These are phyloP conservation scores for Macropis europaea DNA, from an alignment of 2,888 invertebrate species.

Conservation along the genomic window DNA sequence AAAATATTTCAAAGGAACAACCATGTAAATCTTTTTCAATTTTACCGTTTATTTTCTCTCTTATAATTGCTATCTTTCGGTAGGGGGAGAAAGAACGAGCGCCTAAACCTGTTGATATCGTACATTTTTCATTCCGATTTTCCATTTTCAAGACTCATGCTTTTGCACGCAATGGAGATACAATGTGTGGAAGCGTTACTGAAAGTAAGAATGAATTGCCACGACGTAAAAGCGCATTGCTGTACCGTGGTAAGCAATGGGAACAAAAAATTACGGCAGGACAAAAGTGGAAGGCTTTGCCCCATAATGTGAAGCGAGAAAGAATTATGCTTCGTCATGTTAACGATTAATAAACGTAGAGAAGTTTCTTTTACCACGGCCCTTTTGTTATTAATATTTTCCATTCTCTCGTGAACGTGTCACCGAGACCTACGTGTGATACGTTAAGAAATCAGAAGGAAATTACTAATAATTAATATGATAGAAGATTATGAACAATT, in stretches of 20 bases:
- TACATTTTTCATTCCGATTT: conserved; percentile 36
- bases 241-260: conserved; percentile 29
- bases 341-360: conserved; percentile 49
- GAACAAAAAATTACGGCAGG: conserved; percentile 43
- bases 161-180: conserved; percentile 4
- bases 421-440: not conserved
- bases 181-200: conserved; percentile 31
- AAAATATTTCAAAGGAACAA: no score
- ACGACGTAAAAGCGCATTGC: conserved; percentile 53
- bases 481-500: no score
- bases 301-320: conserved; percentile 23
- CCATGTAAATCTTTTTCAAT: not conserved
- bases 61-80: not conserved
- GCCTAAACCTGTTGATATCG: conserved; percentile 26
- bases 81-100: not conserved
- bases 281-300: conserved; percentile 40
- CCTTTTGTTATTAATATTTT: conserved; percentile 29
- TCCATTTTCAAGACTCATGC: conserved; percentile 48
- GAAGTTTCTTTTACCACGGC: conserved; percentile 14
- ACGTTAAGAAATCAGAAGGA: no score
- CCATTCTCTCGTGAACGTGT: conserved; percentile 1
- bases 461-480: no score
- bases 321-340: conserved; percentile 46
- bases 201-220: conserved; percentile 50
- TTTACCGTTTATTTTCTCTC: not conserved